phyloP scores from a whole-genome alignment of 2,113 vertebrate species.

The Pogonocichla stellata region DNA sequence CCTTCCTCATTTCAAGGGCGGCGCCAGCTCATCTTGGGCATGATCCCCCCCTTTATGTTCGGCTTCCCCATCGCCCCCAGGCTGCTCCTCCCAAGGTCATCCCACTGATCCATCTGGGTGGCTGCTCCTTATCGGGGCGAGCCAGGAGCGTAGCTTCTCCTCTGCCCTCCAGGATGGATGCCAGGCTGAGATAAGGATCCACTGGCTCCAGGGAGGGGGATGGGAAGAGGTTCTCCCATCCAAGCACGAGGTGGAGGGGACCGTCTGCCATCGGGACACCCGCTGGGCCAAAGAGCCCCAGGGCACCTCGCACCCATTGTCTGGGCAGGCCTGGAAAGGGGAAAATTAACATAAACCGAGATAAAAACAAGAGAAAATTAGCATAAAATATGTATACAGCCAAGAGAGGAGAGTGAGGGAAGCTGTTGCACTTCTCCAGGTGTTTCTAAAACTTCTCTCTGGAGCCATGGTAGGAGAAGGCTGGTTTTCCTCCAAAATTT shows the following conservation, averaged over 20 bases:
- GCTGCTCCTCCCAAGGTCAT: background rate
- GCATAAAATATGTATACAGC: background rate
- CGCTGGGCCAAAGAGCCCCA: background rate
- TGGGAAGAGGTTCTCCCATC: background rate
- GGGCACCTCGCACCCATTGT: accelerated
- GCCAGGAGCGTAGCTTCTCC: background rate
- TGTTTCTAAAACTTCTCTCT: background rate
- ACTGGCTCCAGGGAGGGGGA: background rate
- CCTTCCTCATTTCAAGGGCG: background rate
- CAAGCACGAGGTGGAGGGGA: background rate
- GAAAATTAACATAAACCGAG: background rate
- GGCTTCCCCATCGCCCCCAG: background rate
- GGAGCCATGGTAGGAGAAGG: background rate
- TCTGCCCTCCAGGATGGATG: background rate
- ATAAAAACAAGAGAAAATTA: background rate
- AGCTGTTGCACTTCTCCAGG: accelerated
- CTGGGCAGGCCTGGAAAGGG: background rate
- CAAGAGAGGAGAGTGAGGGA: background rate
- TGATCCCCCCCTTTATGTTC: background rate
- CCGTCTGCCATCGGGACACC: background rate
- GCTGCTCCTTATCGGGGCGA: background rate
- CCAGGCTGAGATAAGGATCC: background rate
- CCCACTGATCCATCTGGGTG: background rate
- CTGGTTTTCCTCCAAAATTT: background rate
- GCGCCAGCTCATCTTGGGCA: background rate